Evolutionary conservation across 2,113 vertebrate genomes (phyloP), one percentile per base, ranked within the genome.

Genomic region (Eretmochelys imbricata): DNA sequence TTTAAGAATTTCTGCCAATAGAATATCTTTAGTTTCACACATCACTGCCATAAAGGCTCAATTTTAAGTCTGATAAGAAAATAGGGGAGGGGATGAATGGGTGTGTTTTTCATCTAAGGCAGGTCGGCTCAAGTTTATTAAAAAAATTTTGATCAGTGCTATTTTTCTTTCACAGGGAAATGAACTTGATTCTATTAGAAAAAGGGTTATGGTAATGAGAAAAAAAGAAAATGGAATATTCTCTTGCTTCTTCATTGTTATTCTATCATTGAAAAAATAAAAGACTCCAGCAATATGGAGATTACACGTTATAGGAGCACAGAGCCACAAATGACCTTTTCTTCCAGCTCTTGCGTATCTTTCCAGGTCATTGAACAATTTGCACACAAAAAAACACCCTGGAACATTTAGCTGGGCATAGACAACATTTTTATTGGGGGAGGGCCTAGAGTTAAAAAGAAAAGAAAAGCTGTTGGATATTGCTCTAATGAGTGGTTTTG

Each of bases 21-120:
- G n/a, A 54, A 62, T 88, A 10, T 53, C 22, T 83, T 38, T 95
- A 82, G 46, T 57, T 92, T 94, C 82, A 94, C 0, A 2, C 6
- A 80, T 29, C 29, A 86, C 1, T 84, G 55, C 35, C 55, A 82
- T 80, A 38, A 76, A 94, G 94, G 91, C 78, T 83, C 90, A 89
- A 48, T 59, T 91, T 94, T 46, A 94, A 89, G n/a, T 35, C 75
- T 59, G 82, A 84, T 87, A 48, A 90, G n/a, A 80, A 91, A 96
- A 90, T 10, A 7, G 72, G 91, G 17, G 29, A 85, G 5, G 10
- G 22, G 55, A 7, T 1, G 13, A 29, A 57, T 24, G 55, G 55
- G 24, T 24, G 4, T 53, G 42, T 76, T 89, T 95, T 88, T 83
- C 3, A 57, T 78, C 75, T 25, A 2, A 24, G 62, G 80, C 57